Conservation (phyloP, 2,888 invertebrate genomes). For the Phengaris arion region DNA sequence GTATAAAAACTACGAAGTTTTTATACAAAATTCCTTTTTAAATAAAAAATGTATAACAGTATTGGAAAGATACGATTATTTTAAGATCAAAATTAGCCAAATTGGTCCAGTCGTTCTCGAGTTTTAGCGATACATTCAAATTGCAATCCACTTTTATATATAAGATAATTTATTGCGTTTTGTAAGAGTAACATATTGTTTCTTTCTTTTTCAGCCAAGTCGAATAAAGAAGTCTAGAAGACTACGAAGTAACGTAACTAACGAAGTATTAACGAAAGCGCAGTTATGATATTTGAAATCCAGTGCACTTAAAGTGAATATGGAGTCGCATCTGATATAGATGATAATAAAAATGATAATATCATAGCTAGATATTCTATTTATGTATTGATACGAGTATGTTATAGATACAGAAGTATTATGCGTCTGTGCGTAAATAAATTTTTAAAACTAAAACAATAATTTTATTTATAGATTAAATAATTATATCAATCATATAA, state of each 20-base stretch:
- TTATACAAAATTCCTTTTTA: no score
- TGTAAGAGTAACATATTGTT: constrained; percentile 21
- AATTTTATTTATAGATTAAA: not conserved
- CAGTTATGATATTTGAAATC: constrained; percentile 20
- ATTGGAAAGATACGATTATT: no score
- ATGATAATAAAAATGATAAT: not conserved
- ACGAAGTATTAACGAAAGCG: constrained; percentile 66
- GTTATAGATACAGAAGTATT: constrained; percentile 15
- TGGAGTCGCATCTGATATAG: constrained; percentile 14
- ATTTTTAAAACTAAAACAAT: not conserved
- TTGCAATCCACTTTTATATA: no score
- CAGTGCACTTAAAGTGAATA: constrained; percentile 29
- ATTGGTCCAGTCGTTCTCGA: no score
- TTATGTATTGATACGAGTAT: constrained; percentile 27
- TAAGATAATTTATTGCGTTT: not conserved
- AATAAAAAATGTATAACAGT: no score
- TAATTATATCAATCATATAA: not conserved
- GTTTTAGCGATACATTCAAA: no score
- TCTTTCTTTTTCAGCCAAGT: constrained; percentile 62
- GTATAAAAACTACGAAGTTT: no score
- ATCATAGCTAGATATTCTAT: constrained; percentile 27
- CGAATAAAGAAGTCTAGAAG: constrained; percentile 51
- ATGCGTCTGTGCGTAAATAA: constrained; percentile 16
- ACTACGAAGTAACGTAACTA: no score
- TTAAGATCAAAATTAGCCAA: no score